Percentiles rank a stretch among this genome's conserved stretches.
Conservation (phyloP, 2,797 vertebrate genomes). For the Rhinatrema bivittatum region DNA sequence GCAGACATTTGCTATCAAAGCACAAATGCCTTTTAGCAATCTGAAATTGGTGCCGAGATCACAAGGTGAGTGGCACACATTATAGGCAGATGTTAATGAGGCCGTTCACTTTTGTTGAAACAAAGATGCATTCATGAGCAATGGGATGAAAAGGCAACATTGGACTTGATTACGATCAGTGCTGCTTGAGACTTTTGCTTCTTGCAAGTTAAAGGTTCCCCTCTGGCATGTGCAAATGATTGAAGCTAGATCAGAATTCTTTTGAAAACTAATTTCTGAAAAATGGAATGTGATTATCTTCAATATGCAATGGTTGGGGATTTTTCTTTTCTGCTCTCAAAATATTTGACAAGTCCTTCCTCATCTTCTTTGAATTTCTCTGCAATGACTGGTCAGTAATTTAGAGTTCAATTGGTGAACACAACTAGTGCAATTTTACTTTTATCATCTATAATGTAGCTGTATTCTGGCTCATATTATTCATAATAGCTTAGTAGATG, state of each 20-base stretch:
- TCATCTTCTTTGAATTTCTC: no score
- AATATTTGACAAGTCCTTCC: no score
- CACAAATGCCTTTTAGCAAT: conserved; percentile 7
- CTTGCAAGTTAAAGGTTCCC: conserved; percentile 13
- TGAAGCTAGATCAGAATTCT: conserved; percentile 3
- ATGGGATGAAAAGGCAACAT: conserved; percentile 25
- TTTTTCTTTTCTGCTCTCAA: no score
- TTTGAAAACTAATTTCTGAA: conserved; percentile 2
- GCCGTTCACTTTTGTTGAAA: conserved; percentile 6
- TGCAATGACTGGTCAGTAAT: no score
- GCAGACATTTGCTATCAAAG: conserved; percentile 8
- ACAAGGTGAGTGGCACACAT: conserved; percentile 27
- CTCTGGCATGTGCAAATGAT: conserved; percentile 4
- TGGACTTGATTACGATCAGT: conserved; percentile 1
- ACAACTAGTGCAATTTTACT: no score
- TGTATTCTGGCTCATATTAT: no score
- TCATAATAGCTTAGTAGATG: no score
- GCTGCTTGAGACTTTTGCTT: not conserved
- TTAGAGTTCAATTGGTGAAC: no score
- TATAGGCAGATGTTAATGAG: conserved; percentile 13
- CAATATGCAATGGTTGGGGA: no score
- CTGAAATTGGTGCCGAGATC: conserved; percentile 17
- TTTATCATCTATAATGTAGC: no score
- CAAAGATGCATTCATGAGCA: conserved; percentile 16
- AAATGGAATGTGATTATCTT: not conserved